Evolutionary conservation across 30 jellyfish, hydroid and myxozoan genomes (phyloP).

Genomic region (Hydra vulgaris): DNA sequence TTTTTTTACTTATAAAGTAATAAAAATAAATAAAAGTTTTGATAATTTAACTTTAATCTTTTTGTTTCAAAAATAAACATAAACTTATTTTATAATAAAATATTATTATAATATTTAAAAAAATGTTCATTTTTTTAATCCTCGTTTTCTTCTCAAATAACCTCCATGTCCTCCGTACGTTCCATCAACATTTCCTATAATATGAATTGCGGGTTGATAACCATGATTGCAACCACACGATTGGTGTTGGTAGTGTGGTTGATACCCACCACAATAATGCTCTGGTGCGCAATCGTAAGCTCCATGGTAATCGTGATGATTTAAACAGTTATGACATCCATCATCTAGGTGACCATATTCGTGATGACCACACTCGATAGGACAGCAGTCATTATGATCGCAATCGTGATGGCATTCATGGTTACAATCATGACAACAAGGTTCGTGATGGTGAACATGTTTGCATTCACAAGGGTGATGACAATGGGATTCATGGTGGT

Average conservation of each 20-base stretch:
- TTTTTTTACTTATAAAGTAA: too few relatives aligned
- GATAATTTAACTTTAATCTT: background rate
- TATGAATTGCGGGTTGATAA: background rate
- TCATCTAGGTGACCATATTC: too few relatives aligned
- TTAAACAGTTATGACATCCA: background rate
- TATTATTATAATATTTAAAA: too few relatives aligned
- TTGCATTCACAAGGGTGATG: slow-evolving; percentile 31
- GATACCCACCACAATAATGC: background rate
- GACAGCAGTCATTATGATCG: slow-evolving; percentile 1
- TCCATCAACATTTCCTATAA: background rate
- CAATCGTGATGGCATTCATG: slow-evolving; percentile 9
- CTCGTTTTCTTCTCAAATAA: background rate
- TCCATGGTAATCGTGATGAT: background rate
- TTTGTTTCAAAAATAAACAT: background rate
- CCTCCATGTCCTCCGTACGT: background rate
- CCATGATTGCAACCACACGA: background rate
- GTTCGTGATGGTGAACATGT: slow-evolving; percentile 23
- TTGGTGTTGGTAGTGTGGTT: background rate
- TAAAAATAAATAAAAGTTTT: too few relatives aligned
- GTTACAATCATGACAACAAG: slow-evolving; percentile 10
- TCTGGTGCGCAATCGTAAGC: background rate
- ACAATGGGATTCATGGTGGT: slow-evolving; percentile 28
- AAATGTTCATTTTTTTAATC: background rate
- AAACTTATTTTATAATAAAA: background rate
- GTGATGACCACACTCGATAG: background rate